A percentile compares a stretch with the other conserved stretches of the same genome.
Evolutionary conservation across 2,113 vertebrate genomes (phyloP).

Genomic region (Phylloscopus whistleri): DNA sequence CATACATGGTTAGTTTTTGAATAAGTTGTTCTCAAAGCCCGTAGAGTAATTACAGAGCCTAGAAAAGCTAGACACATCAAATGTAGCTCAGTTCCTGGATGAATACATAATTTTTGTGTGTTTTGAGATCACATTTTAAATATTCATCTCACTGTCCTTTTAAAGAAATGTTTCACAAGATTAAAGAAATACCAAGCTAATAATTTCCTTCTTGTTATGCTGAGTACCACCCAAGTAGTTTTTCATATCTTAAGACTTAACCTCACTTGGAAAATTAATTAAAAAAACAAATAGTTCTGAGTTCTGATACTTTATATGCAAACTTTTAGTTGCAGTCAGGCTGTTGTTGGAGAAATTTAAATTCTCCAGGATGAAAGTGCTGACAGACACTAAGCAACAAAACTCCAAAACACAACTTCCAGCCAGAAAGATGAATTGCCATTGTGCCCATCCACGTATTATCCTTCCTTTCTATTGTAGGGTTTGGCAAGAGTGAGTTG

Average conservation of each 20-base stretch:
- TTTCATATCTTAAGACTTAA: not conserved
- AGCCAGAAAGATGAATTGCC: constrained; percentile 3
- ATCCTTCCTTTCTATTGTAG: not conserved
- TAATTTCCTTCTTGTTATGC: not conserved
- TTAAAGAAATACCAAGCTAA: not conserved
- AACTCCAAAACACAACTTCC: constrained; percentile 11
- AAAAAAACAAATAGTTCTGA: not conserved
- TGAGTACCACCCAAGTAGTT: not conserved
- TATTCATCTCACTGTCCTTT: not conserved
- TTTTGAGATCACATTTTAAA: not conserved
- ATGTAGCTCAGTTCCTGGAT: not conserved
- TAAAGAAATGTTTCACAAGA: constrained; percentile 13
- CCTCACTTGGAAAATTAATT: not conserved
- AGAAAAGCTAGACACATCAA: not conserved
- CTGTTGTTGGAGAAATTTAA: not conserved
- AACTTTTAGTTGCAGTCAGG: not conserved
- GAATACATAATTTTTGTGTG: not conserved
- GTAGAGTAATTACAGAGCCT: not conserved
- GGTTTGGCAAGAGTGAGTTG: not conserved
- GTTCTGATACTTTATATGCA: not conserved
- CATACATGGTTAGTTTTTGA: not conserved
- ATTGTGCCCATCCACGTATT: not conserved
- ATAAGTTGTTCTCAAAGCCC: not conserved
- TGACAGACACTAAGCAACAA: constrained; percentile 31
- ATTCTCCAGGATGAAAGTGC: not conserved